Base-by-base conservation (phyloP, 2,888 invertebrate species). In the Himalopsyche anomala region DNA sequence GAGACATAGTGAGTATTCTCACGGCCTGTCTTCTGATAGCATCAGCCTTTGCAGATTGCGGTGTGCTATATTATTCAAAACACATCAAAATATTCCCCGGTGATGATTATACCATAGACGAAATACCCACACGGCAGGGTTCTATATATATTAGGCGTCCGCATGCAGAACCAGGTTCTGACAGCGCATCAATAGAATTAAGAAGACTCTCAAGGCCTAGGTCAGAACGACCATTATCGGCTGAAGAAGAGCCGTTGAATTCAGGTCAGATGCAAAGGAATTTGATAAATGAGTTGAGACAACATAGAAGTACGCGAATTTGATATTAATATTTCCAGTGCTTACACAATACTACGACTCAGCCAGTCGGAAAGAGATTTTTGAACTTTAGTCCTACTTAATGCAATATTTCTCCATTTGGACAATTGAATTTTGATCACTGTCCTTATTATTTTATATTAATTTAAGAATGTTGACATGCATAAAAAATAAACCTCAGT, bases 1-100 rank as follows among this genome's bases (percentile, higher is more conserved):
- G 93, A 55, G 90, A 92, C 86, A 92, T 93, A 56, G 83, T 94
- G 42, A 92, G 92, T 85, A 92, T 92, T n/a, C 83, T 92, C 8
- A 92, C 94, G 0, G 91, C 92, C 15, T 89, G 90, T 5, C 89
- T 94, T 0, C 91, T 94, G 2, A 83, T 91, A 3, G 86, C 92
- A 2, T 92, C 92, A 17, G 90, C 92, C 0, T 62, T 92, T 4
- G 91, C 93, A 36, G 93, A 94, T 88, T 89, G 92, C 0, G 84
- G 93, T 0, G 92, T 93, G 2, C 93, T 91, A 88, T 90, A 92
- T 80, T 92, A 92, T 83, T 91, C 91, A 19, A 91, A 91, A 85
- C 91, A 93, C 87, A 89, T 93, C 40, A 89, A 90, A 28, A 85
- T 93, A 0, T 92, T 91, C 86, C 89, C 86, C 4, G 88, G 87